Percentiles rank a stretch among this genome's conserved stretches.
phyloP scores from a whole-genome alignment of 1,140 invertebrate genomes.

The Caligus rogercresseyi region DNA sequence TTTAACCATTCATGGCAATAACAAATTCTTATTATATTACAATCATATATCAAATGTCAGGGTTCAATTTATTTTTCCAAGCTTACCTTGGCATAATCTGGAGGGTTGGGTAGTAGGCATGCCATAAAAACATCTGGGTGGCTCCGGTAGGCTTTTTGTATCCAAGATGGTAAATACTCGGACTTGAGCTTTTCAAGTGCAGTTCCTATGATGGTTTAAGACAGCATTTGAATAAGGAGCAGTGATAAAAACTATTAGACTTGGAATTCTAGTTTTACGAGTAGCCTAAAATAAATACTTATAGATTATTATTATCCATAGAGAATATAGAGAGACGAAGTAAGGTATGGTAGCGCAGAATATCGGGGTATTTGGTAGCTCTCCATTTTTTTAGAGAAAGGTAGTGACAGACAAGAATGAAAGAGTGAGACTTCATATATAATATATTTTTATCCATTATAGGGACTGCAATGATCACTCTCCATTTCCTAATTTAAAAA shows the following conservation, averaged over 20 bases:
- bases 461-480: no score
- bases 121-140: slow-evolving; percentile 75
- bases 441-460: no score
- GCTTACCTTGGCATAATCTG: slow-evolving; percentile 63
- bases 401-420: slow-evolving; percentile 18
- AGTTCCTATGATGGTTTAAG: slow-evolving; percentile 57
- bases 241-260: no score
- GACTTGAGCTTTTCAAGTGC: slow-evolving; percentile 76
- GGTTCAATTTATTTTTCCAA: not conserved
- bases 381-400: slow-evolving; percentile 25
- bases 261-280: no score
- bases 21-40: not conserved
- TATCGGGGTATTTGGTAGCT: no score
- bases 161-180: slow-evolving; percentile 81
- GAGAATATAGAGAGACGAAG: no score
- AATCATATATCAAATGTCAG: not conserved
- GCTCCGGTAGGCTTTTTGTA: slow-evolving; percentile 58
- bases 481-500: no score
- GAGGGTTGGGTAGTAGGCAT: slow-evolving; percentile 63
- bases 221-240: slow-evolving; percentile 42
- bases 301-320: no score
- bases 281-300: no score
- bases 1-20: no score
- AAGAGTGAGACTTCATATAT: no score
- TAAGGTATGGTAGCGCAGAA: slow-evolving; percentile 13